Percentiles rank a stretch among this genome's conserved stretches.
These are phyloP conservation scores for Procavia capensis DNA, from an alignment of 2,113 vertebrate species.

Conservation along the genomic window DNA sequence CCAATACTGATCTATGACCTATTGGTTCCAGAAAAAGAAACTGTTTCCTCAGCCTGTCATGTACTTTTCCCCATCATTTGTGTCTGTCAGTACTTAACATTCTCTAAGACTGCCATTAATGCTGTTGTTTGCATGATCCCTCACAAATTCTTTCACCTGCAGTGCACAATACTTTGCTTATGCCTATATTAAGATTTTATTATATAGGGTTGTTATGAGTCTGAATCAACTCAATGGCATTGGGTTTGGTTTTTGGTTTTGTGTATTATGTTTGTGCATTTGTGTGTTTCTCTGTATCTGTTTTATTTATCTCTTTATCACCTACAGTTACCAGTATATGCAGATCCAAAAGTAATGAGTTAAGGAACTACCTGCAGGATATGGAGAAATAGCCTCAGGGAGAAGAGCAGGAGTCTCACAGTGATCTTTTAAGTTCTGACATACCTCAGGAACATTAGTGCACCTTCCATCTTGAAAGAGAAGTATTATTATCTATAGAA, in stretches of 20 bases:
- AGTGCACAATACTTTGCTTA: constrained; percentile 4
- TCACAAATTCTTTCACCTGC: not conserved
- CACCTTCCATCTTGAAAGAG: not conserved
- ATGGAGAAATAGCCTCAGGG: not conserved
- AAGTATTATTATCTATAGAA: not conserved
- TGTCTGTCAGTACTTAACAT: not conserved
- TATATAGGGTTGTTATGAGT: no score
- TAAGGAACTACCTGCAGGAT: not conserved
- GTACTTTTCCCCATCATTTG: not conserved
- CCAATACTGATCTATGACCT: not conserved
- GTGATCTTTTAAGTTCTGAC: not conserved
- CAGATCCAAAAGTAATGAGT: not conserved
- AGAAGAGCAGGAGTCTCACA: not conserved
- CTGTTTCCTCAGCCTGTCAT: not conserved
- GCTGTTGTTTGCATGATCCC: not conserved
- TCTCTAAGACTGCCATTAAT: not conserved
- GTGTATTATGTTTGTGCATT: not conserved
- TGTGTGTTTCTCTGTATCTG: not conserved
- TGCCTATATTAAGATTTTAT: not conserved
- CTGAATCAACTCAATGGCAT: no score
- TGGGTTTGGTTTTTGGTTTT: no score
- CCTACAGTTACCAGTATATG: not conserved
- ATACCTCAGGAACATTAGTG: not conserved
- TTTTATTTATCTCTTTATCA: not conserved
- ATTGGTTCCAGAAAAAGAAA: not conserved